A percentile compares a stretch with the other conserved stretches of the same genome.
Evolutionary conservation across 2,888 invertebrate species (phyloP).

Genomic region (Dolomedes plantarius): DNA sequence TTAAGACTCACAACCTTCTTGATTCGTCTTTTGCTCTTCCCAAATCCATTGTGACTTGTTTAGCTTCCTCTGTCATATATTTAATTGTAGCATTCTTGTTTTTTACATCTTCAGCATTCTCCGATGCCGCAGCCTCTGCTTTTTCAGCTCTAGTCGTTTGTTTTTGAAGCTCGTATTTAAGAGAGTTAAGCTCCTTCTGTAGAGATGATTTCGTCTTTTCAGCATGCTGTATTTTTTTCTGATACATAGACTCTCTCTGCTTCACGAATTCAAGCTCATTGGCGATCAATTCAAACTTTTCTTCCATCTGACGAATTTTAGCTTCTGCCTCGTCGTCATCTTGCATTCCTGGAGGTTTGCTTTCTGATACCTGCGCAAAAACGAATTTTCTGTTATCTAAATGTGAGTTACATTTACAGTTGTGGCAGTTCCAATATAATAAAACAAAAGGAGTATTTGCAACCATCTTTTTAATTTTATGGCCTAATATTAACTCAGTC

Average conservation of each 20-base stretch:
- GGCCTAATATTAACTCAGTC: no score
- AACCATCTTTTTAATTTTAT: no score
- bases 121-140: background rate
- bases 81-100: background rate
- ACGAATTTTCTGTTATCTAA: no score
- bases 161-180: slow-evolving; percentile 25
- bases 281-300: slow-evolving; percentile 1
- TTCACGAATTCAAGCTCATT: slow-evolving; percentile 12
- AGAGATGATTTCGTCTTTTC: background rate
- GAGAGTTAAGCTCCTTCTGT: background rate
- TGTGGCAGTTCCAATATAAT: no score
- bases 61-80: background rate
- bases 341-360: no score
- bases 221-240: background rate
- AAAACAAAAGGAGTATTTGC: no score
- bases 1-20: slow-evolving; percentile 3
- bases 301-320: slow-evolving; percentile 16
- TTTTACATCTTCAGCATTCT: background rate
- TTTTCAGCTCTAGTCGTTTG: slow-evolving; percentile 25
- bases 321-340: slow-evolving; percentile 13
- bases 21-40: background rate
- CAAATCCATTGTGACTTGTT: slow-evolving; percentile 1
- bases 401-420: no score
- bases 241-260: slow-evolving; percentile 1
- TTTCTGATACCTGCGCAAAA: no score